A percentile compares a stretch with the other conserved stretches of the same genome.
Conservation (phyloP, 2,797 vertebrate species). For the Silurus aristotelis region DNA sequence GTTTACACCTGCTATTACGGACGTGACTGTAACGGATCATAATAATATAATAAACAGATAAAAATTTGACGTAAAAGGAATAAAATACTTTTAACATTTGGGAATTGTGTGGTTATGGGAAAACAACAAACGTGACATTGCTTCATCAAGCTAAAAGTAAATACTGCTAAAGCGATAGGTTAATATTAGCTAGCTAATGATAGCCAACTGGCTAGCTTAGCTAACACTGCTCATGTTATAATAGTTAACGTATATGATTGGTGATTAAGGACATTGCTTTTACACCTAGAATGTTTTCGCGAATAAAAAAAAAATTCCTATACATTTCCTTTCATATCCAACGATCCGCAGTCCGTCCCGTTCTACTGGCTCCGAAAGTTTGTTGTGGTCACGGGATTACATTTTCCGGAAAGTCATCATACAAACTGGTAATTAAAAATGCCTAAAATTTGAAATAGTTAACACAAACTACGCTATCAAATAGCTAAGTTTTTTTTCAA, state of each 20-base stretch:
- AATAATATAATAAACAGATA: too few species aligned
- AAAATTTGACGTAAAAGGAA: background rate
- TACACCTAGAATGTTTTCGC: background rate
- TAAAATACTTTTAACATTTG: background rate
- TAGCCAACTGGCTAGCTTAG: background rate
- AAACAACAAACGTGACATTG: too few species aligned
- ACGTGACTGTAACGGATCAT: background rate
- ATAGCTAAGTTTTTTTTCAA: background rate
- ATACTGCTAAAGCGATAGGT: conserved; percentile 4
- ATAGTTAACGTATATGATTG: too few species aligned
- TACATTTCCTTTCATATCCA: background rate
- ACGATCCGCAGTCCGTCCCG: background rate
- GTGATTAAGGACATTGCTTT: too few species aligned
- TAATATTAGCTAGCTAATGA: background rate
- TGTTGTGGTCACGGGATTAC: background rate
- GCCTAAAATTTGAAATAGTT: too few species aligned
- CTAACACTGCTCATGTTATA: background rate
- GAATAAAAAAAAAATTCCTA: background rate
- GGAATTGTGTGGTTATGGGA: background rate
- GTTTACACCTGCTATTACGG: background rate
- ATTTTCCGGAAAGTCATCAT: background rate
- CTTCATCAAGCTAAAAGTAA: background rate
- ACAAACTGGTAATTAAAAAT: background rate
- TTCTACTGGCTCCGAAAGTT: too few species aligned
- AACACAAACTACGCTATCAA: background rate